Evolutionary conservation across 2,888 invertebrate species (phyloP), one percentile per base, ranked within the genome.

Genomic region (Taphrorychus bicolor): DNA sequence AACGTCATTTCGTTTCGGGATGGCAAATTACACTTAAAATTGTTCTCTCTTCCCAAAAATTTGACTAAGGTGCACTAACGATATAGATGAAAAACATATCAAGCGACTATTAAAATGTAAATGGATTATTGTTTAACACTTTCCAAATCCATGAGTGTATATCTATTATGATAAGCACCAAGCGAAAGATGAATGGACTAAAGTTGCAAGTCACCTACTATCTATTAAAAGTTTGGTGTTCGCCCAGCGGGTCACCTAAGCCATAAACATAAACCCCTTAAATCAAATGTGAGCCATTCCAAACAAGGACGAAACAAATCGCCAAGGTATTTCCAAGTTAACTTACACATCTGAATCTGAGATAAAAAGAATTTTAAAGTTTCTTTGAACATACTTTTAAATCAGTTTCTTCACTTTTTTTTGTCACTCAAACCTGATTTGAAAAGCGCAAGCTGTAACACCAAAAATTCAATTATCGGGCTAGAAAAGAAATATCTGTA

Each of bases 181-280:
- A 18, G 40, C 49, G 11, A 57, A 64, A 57, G 52, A 56, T 62
- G 62, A 62, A 62, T 56, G 63, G 24, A 19, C 3, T 7, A 64
- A 64, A 58, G 7, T 45, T 17, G 42, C 66, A 32, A 66, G 66
- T 66, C 66, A 66, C 24, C 21, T 23, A 24, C 17, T 48, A 54
- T 24, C 61, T 41, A 61, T 66, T 66, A n/a, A 66, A 66, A 56
- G 54, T 66, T 61, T 19, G 49, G 21, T 61, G 66, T 66, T 66
- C 18, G 32, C 66, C 32, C 61, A 57, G 57, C 66, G 60, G 66
- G 66, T n/a, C 45, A 23, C 51, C 22, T 61, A 57, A 60, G 57
- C 66, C 66, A 61, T 57, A n/a, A n/a, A n/a, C n/a, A 59, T 66
- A 51, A 42, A 18, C 58, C 58, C 63, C 11, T 58, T 58, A 62